A percentile compares a stretch with the other conserved stretches of the same genome.
Conservation (phyloP, 1,140 invertebrate species). For the Myzus persicae region DNA sequence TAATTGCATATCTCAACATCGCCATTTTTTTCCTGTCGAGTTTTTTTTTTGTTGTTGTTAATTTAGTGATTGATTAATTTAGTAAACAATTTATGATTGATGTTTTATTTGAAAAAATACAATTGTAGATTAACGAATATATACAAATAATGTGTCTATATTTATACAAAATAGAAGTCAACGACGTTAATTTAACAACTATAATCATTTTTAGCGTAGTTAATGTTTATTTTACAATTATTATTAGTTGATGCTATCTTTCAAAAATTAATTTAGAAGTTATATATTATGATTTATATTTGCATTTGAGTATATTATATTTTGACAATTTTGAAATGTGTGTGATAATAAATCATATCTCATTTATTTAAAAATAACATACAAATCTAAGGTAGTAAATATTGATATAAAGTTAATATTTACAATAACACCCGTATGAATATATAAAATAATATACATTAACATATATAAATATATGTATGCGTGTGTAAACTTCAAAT, state of each 20-base stretch:
- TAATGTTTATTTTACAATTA: slow-evolving; percentile 32
- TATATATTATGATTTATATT: slow-evolving; percentile 1
- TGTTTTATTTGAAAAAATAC: not conserved
- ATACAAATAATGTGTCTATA: not conserved
- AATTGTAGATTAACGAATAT: slow-evolving; percentile 15
- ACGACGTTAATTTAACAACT: not conserved
- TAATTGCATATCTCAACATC: not conserved
- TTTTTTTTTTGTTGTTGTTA: not conserved
- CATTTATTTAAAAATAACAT: not conserved
- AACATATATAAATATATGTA: not conserved
- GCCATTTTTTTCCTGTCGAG: not conserved
- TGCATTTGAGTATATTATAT: not conserved
- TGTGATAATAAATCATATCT: slow-evolving; percentile 24
- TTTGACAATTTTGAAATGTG: not conserved
- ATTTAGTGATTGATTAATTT: not conserved
- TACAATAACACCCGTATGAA: too few relatives aligned
- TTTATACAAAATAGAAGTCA: not conserved
- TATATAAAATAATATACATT: too few relatives aligned
- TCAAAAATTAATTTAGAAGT: slow-evolving; percentile 4
- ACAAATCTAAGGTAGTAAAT: not conserved
- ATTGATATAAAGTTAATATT: not conserved
- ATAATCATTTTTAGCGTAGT: slow-evolving; percentile 17
- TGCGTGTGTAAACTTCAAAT: not conserved
- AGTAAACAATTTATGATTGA: slow-evolving; percentile 29
- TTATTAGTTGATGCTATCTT: slow-evolving; percentile 16